Evolutionary conservation across 1,140 invertebrate genomes (phyloP), one percentile per base, ranked within the genome.

Genomic region (Lanistes nyassanus): DNA sequence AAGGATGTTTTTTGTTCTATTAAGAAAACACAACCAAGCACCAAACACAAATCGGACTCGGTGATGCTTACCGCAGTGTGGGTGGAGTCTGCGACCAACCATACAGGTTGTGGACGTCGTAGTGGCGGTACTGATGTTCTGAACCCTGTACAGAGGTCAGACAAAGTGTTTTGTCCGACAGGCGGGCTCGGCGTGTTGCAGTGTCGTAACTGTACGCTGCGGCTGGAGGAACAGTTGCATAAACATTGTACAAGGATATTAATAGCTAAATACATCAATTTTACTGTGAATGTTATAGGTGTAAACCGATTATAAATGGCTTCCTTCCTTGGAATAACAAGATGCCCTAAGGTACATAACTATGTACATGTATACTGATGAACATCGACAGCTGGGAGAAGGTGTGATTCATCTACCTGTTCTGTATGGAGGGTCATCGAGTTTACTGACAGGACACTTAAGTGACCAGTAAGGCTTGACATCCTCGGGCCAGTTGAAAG

Each of bases 21-120:
- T n/a, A n/a, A n/a, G n/a, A n/a, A n/a, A n/a, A n/a, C n/a, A n/a
- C n/a, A n/a, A n/a, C n/a, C n/a, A n/a, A n/a, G n/a, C n/a, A n/a
- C n/a, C n/a, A n/a, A n/a, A n/a, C n/a, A n/a, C n/a, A n/a, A n/a
- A n/a, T n/a, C n/a, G n/a, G n/a, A n/a, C n/a, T n/a, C n/a, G n/a
- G 58, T 11, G n/a, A 29, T 56, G 47, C 78, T 76, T 82, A 87
- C 86, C 73, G 68, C 21, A 83, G 42, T 4, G 85, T 87, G 19
- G 84, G 78, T 36, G 56, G 31, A 5, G 85, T 79, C 73, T 86
- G 83, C 53, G 82, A 84, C 85, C 85, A 86, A 4, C 87, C 88
- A 70, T 87, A 89, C 64, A 88, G 64, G 79, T 81, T 88, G 76
- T 89, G 88, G 9, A 88, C 85, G 60, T 86, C 82, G 55, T 87